A percentile compares a stretch with the other conserved stretches of the same genome.
Conservation (phyloP, 2,797 vertebrate genomes). For the Labroides dimidiatus region DNA sequence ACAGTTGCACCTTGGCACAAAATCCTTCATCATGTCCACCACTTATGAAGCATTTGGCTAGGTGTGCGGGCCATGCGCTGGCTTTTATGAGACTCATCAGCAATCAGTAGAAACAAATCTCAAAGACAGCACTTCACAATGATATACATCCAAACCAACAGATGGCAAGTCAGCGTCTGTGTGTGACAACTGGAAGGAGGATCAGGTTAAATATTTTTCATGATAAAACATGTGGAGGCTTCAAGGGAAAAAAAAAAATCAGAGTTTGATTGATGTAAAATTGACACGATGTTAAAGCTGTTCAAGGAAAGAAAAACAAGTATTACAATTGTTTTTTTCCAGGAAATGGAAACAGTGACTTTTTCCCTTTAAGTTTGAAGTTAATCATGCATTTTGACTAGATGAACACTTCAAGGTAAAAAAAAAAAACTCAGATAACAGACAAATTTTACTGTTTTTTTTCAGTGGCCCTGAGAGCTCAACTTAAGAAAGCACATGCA, state of each 20-base stretch:
- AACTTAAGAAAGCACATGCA: no score
- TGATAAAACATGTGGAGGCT: no score
- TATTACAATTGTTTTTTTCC: no score
- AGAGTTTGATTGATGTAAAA: no score
- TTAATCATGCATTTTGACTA: no score
- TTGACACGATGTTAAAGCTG: no score
- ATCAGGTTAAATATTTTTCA: not conserved
- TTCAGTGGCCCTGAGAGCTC: no score
- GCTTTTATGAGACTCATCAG: constrained; percentile 62
- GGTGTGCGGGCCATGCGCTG: constrained; percentile 51
- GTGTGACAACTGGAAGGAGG: not conserved
- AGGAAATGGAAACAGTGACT: no score
- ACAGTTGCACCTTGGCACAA: constrained; percentile 65
- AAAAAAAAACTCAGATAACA: no score
- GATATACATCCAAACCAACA: not conserved
- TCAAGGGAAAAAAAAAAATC: not conserved
- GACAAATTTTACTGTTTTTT: no score
- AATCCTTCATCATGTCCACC: constrained; percentile 52
- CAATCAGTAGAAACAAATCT: constrained; percentile 27
- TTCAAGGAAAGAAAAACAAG: no score
- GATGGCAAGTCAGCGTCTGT: not conserved
- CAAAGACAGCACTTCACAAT: constrained; percentile 14
- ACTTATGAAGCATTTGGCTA: constrained; percentile 62
- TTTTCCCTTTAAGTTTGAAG: not conserved
- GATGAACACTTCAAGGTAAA: no score